Percentiles rank a stretch among this genome's conserved stretches.
Conservation (phyloP, 2,797 vertebrate genomes). For the Sebastes diaconus region DNA sequence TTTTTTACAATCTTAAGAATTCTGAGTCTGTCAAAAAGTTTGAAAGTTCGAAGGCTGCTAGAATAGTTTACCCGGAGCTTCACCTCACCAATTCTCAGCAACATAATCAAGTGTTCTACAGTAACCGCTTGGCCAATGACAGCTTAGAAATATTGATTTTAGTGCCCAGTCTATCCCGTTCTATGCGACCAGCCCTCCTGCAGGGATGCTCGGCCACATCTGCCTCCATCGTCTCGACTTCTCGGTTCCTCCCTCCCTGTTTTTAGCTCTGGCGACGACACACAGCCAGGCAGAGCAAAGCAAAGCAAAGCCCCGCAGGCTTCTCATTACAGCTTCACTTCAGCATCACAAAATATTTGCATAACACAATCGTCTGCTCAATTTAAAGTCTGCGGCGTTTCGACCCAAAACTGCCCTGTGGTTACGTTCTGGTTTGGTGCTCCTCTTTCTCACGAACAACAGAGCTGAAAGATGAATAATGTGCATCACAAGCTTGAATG, state of each 20-base stretch:
- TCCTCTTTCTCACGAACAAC: conserved; percentile 24
- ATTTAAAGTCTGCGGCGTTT: conserved; percentile 41
- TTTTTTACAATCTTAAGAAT: not conserved
- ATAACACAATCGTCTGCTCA: conserved; percentile 51
- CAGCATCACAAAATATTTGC: conserved; percentile 47
- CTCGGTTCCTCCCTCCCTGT: conserved; percentile 6
- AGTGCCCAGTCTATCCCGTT: not conserved
- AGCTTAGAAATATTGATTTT: not conserved
- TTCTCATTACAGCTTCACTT: conserved; percentile 47
- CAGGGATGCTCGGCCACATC: conserved; percentile 21
- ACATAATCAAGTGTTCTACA: not conserved
- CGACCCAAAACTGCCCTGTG: conserved; percentile 1
- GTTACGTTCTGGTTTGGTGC: conserved; percentile 32
- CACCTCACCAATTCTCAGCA: not conserved
- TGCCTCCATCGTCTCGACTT: not conserved
- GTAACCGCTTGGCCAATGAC: not conserved
- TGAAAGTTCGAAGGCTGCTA: not conserved
- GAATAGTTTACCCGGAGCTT: not conserved
- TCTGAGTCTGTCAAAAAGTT: not conserved
- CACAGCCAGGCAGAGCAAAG: not conserved
- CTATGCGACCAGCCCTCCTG: not conserved
- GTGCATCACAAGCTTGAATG: conserved; percentile 22
- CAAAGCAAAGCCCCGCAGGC: conserved; percentile 19
- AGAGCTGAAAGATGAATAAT: conserved; percentile 23
- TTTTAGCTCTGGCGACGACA: conserved; percentile 2